Conservation (phyloP, 2,888 invertebrate species). For the Rotaria macrura region DNA sequence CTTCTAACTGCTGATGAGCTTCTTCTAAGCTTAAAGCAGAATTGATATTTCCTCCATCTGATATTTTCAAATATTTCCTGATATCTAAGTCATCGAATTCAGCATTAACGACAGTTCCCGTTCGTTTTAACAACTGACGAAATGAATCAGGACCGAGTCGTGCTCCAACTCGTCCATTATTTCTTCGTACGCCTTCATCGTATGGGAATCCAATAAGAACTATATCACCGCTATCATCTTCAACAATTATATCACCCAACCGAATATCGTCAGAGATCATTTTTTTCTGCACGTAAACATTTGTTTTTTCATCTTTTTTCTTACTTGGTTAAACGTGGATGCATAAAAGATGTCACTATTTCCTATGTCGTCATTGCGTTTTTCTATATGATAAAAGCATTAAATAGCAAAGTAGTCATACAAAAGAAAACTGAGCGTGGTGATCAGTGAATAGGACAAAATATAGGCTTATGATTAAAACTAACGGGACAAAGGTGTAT, state of each 20-base stretch:
- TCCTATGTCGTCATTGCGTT: neutral
- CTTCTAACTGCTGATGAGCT: constrained; percentile 26
- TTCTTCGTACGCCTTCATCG: constrained; percentile 32
- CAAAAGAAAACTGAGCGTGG: too few species aligned
- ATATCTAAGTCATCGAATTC: constrained; percentile 21
- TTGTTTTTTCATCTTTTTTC: neutral
- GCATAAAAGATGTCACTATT: neutral
- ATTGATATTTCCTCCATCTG: constrained; percentile 25
- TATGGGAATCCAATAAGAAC: constrained; percentile 31
- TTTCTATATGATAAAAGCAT: too few species aligned
- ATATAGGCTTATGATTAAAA: too few species aligned
- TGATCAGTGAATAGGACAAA: too few species aligned
- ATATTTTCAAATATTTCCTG: constrained; percentile 11
- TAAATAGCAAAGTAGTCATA: too few species aligned
- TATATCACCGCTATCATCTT: constrained; percentile 2
- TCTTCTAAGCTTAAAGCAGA: constrained; percentile 15
- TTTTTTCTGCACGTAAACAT: neutral
- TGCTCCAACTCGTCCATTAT: constrained; percentile 31
- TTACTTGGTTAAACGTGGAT: neutral
- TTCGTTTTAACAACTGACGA: constrained; percentile 23
- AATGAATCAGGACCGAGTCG: constrained; percentile 26
- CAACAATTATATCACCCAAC: neutral
- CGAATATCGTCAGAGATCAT: neutral
- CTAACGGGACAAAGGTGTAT: too few species aligned
- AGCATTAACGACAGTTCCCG: constrained; percentile 29